Base-by-base conservation (phyloP, 2,888 invertebrate species). In the Volucella bombylans region DNA sequence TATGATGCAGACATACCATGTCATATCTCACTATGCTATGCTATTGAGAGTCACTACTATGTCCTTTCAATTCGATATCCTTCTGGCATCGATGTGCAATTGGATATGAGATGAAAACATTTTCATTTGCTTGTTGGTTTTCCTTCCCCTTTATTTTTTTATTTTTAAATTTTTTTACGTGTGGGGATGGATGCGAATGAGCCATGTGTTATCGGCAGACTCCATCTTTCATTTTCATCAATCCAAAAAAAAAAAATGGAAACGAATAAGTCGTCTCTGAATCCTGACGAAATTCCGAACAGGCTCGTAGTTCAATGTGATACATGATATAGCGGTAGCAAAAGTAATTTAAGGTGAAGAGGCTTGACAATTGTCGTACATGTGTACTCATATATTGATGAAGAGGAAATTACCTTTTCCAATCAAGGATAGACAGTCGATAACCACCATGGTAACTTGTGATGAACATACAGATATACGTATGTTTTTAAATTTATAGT, bases 71-170 rank as follows among this genome's bases (percentile, higher is more conserved):
- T 85, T 77, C 81, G 81, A 85, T 76, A 85, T 81, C 85, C 68
- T 77, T 72, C 71, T 76, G 49, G 59, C 57, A 73, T 76, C 67
- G 74, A 80, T 83, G 76, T 83, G 85, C 85, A 85, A 85, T 85
- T 85, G 80, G 83, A 85, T 85, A 77, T 67, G 76, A 81, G 76
- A 85, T 72, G 80, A 85, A 85, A 85, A 81, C 85, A 85, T 85
- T 85, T 85, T 81, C 81, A 85, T 85, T 81, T 73, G 81, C 57
- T 67, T 68, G 72, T 85, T 85, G 85, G 85, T 77, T 85, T 81
- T 85, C 18, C 74, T 65, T 79, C 43, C 18, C 61, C 39, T n/a
- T n/a, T 10, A 15, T 54, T 74, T 76, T 62, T 45, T 64, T 52
- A 49, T 45, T 38, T 11, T 62, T 4, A 14, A 10, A 11, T 49